Evolutionary conservation across 2,113 vertebrate species (phyloP).

Genomic region (Beaufortia kweichowensis): DNA sequence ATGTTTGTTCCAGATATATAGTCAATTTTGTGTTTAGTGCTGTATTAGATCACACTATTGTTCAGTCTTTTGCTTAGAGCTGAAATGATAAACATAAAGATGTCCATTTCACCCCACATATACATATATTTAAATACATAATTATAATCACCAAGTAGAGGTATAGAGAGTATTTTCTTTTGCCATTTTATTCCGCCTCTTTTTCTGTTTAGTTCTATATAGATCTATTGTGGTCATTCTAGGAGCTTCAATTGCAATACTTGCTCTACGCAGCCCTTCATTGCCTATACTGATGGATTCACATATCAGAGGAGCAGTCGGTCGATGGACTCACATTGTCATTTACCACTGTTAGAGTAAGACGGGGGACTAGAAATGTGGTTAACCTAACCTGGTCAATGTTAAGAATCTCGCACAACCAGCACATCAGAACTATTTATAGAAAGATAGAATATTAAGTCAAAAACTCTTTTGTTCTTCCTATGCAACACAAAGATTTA

Average conservation of each 20-base stretch:
- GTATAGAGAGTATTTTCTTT: not conserved
- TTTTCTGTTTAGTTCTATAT: conserved; percentile 9
- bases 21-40: not conserved
- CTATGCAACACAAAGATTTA: no score
- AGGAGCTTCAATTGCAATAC: conserved; percentile 44
- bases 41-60: not conserved
- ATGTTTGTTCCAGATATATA: not conserved
- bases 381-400: conserved; percentile 18
- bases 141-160: conserved; percentile 1
- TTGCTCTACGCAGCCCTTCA: conserved; percentile 51
- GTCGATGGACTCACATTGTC: conserved; percentile 47
- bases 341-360: conserved; percentile 6
- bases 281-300: conserved; percentile 49
- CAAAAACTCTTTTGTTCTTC: no score
- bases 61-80: not conserved
- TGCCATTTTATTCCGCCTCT: conserved; percentile 1
- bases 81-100: not conserved
- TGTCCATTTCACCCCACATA: not conserved
- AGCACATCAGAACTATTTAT: no score
- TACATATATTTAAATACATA: not conserved
- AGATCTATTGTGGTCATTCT: conserved; percentile 47
- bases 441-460: no score
- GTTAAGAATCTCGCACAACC: no score
- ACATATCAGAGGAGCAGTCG: conserved; percentile 43
- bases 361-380: conserved; percentile 7